Conservation (phyloP, 2,113 vertebrate species). For the Motacilla tschutschensis region DNA sequence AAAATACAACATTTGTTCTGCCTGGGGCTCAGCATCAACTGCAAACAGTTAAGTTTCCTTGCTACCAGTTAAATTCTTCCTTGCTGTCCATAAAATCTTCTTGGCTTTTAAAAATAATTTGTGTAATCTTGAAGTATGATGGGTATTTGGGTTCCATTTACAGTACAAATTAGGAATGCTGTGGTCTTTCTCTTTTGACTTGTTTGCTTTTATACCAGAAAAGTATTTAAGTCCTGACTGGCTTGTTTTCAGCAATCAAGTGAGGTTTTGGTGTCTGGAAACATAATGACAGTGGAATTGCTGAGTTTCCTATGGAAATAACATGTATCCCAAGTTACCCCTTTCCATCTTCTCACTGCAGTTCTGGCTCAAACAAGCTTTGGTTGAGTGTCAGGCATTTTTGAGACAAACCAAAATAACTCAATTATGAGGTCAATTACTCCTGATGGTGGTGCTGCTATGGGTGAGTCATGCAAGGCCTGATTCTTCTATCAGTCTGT, state of each 20-base stretch:
- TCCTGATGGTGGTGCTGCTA: not conserved
- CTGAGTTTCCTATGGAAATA: not conserved
- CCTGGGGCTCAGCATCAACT: not conserved
- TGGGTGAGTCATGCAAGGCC: constrained; percentile 74
- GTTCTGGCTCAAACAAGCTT: not conserved
- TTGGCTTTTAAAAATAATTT: not conserved
- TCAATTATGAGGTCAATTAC: constrained; percentile 20
- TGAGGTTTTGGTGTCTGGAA: not conserved
- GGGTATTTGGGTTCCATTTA: not conserved
- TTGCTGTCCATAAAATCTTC: not conserved
- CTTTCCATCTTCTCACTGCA: not conserved
- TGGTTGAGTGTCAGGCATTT: not conserved
- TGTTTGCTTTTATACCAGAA: not conserved
- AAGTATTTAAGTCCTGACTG: not conserved
- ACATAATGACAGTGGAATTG: not conserved
- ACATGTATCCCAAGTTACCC: not conserved
- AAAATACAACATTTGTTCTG: not conserved
- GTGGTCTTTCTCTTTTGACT: not conserved
- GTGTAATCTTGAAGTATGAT: not conserved
- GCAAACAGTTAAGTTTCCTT: not conserved
- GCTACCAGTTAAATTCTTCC: not conserved
- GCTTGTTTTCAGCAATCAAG: not conserved
- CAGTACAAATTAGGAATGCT: not conserved
- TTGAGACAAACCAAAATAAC: not conserved
- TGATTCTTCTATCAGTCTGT: constrained; percentile 87